A percentile compares a stretch with the other conserved stretches of the same genome.
These are phyloP conservation scores for Hippocampus kuda DNA, from an alignment of 2,797 vertebrate species.

Conservation along the genomic window DNA sequence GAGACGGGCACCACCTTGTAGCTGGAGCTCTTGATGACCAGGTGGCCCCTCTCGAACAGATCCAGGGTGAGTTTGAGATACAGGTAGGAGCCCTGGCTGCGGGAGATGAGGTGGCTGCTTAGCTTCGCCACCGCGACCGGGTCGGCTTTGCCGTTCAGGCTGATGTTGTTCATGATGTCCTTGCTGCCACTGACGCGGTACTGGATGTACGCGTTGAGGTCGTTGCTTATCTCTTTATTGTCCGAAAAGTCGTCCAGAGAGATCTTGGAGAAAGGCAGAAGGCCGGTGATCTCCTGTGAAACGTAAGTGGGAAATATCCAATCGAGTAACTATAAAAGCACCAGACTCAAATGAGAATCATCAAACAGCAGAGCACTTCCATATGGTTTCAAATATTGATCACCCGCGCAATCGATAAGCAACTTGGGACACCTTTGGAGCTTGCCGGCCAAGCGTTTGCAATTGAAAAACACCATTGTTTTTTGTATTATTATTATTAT, in stretches of 20 bases:
- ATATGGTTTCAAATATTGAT: not conserved
- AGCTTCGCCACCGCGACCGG: slow-evolving; percentile 79
- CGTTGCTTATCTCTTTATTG: slow-evolving; percentile 79
- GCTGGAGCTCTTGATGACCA: slow-evolving; percentile 96
- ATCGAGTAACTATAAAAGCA: not conserved
- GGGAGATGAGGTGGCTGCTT: slow-evolving; percentile 86
- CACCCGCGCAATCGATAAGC: not conserved
- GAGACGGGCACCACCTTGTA: slow-evolving; percentile 98
- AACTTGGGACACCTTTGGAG: not conserved
- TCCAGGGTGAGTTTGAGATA: slow-evolving; percentile 96
- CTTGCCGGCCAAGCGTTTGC: not conserved
- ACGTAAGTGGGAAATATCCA: not conserved
- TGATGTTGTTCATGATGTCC: slow-evolving; percentile 92
- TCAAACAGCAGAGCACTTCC: not conserved
- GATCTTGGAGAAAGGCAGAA: slow-evolving; percentile 77
- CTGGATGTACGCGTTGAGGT: slow-evolving; percentile 90
- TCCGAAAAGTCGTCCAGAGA: slow-evolving; percentile 83
- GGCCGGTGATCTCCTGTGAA: slow-evolving; percentile 78
- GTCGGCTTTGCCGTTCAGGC: slow-evolving; percentile 88
- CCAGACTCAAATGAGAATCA: not conserved
- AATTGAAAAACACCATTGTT: not conserved
- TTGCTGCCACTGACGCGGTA: slow-evolving; percentile 82
- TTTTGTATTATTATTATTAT: not conserved
- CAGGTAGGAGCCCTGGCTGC: slow-evolving; percentile 92
- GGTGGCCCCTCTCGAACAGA: slow-evolving; percentile 88